Conservation (phyloP, 2,797 vertebrate genomes). For the Moxostoma hubbsi region DNA sequence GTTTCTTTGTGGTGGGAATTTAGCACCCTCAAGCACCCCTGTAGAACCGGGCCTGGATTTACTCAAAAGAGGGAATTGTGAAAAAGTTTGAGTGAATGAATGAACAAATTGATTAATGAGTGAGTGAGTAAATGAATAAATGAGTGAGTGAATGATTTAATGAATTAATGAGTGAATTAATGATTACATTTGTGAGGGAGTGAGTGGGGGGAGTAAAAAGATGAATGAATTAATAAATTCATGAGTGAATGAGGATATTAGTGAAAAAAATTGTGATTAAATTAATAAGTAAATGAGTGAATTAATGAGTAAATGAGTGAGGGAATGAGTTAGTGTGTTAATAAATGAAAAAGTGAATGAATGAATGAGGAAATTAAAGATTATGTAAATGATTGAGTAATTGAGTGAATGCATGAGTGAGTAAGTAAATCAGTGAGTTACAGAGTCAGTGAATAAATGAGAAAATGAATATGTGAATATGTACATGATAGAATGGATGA, state of each 20-base stretch:
- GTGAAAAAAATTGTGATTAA: too few relatives aligned
- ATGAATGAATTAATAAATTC: background rate
- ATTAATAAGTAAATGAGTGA: too few relatives aligned
- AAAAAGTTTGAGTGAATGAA: conserved; percentile 15
- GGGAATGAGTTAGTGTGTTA: too few relatives aligned
- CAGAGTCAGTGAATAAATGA: background rate
- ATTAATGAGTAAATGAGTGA: too few relatives aligned
- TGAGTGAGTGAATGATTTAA: background rate
- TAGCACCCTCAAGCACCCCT: too few relatives aligned
- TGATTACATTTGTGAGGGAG: too few relatives aligned
- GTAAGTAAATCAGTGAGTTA: background rate
- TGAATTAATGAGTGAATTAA: background rate
- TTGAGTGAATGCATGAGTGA: background rate
- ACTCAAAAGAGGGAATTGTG: background rate
- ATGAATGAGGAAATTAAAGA: background rate
- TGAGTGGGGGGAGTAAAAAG: too few relatives aligned
- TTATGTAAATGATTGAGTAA: background rate
- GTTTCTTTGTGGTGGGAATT: too few relatives aligned
- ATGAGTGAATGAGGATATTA: too few relatives aligned
- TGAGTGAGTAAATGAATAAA: background rate
- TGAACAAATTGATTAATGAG: background rate
- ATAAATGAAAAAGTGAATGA: too few relatives aligned
- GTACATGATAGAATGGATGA: background rate
- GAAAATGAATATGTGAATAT: background rate
- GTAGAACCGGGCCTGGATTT: background rate